Evolutionary conservation across 2,113 vertebrate species (phyloP).

Genomic region (Ptychochromis oligacanthus): DNA sequence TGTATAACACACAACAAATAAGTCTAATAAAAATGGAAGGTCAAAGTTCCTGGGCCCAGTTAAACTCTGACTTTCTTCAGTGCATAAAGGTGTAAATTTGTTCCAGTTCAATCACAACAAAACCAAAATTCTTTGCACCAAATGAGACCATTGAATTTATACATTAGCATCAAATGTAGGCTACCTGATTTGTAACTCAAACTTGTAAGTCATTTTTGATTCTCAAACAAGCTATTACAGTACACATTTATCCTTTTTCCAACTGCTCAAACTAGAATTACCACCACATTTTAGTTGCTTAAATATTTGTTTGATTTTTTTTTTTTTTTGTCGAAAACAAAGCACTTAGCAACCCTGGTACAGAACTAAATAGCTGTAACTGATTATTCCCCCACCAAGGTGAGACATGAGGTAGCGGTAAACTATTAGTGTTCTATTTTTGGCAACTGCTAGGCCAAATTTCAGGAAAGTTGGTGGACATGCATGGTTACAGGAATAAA

Average conservation of each 20-base stretch:
- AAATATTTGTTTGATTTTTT: background rate
- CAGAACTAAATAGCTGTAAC: too few relatives aligned
- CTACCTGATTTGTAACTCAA: background rate
- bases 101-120: background rate
- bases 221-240: background rate
- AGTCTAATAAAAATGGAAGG: background rate
- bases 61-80: background rate
- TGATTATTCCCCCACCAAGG: too few relatives aligned
- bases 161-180: background rate
- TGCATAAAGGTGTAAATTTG: background rate
- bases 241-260: background rate
- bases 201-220: background rate
- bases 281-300: background rate
- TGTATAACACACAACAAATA: background rate
- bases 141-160: background rate
- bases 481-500: too few relatives aligned
- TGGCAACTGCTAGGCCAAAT: background rate
- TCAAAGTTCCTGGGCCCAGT: background rate
- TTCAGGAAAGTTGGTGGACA: background rate
- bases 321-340: background rate
- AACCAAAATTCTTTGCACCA: background rate
- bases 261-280: background rate
- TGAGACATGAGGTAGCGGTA: background rate
- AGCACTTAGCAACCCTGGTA: too few relatives aligned
- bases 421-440: background rate